Evolutionary conservation across 2,888 invertebrate species (phyloP), one percentile per base, ranked within the genome.

Genomic region (Leistus spinibarbis): DNA sequence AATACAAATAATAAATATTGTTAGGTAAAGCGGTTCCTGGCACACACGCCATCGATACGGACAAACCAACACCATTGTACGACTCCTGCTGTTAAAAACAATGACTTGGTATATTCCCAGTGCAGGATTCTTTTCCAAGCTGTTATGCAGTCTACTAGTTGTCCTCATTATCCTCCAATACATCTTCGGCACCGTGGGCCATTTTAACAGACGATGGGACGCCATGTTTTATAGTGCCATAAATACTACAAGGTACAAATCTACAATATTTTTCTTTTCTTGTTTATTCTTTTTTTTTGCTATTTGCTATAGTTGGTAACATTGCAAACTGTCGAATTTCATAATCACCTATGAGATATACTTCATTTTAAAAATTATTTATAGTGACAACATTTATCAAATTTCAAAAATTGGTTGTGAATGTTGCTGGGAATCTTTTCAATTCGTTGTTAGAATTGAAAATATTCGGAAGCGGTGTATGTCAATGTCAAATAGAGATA

Each of bases 131-230:
- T 85, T 88, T 79, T 89, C 88, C 85, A 89, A 89, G 86, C 86
- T 87, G 82, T 83, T 89, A 78, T 85, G 87, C 80, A 84, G 87
- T 80, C 85, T 91, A 80, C 89, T 92, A 82, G 84, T 92, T 78
- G 88, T 90, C 77, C 88, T 92, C 70, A 90, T 91, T 71, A 89
- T 89, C n/a, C 87, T 92, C 68, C 91, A 92, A 85, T 92, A 91
- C 86, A 88, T 91, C 77, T 90, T 91, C 85, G 92, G 91, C 79
- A 89, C 90, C 71, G 89, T 91, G 77, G 86, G 91, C 77, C 90
- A 91, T 81, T 40, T 73, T 60, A 82, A 82, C 19, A 88, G 88
- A 69, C 86, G 86, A 16, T 79, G 79, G 78, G 80, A 80, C 20
- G 77, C 79, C 23, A 78, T 81, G 27, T 80, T 81, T 69, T 69